Conservation (phyloP, 2,797 vertebrate species). For the Poecilia velifera region DNA sequence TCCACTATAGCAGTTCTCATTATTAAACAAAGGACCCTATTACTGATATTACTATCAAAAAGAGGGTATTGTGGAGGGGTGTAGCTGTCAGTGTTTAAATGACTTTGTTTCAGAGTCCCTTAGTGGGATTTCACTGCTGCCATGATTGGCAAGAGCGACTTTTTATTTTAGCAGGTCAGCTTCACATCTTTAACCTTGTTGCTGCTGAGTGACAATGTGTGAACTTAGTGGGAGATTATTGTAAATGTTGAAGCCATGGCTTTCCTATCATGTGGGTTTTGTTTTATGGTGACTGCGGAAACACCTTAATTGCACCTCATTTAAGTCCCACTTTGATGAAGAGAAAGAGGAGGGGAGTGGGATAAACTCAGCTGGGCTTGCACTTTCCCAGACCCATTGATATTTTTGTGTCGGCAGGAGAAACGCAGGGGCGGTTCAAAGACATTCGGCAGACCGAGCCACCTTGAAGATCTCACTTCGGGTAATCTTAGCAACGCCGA, state of each 20-base stretch:
- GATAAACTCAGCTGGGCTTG: slow-evolving; percentile 30
- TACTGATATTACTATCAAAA: slow-evolving; percentile 77
- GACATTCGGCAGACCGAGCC: slow-evolving; percentile 57
- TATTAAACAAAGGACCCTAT: slow-evolving; percentile 77
- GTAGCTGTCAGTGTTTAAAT: slow-evolving; percentile 54
- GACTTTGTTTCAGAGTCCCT: slow-evolving; percentile 59
- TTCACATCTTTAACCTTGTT: slow-evolving; percentile 72
- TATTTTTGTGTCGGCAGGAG: slow-evolving; percentile 59
- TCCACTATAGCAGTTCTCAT: slow-evolving; percentile 71
- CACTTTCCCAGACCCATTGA: slow-evolving; percentile 55
- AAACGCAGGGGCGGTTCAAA: slow-evolving; percentile 66
- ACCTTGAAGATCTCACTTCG: slow-evolving; percentile 75
- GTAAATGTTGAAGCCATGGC: slow-evolving; percentile 47
- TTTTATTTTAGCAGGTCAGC: slow-evolving; percentile 44
- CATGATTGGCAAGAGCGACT: slow-evolving; percentile 52
- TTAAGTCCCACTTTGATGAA: slow-evolving; percentile 67
- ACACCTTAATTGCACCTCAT: slow-evolving; percentile 70
- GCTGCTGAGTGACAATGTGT: slow-evolving; percentile 58
- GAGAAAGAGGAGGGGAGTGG: not conserved
- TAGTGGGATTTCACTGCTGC: slow-evolving; percentile 52
- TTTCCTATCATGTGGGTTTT: slow-evolving; percentile 56
- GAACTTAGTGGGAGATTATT: slow-evolving; percentile 63
- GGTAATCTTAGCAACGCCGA: slow-evolving; percentile 47
- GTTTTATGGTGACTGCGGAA: slow-evolving; percentile 63
- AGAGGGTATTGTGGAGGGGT: slow-evolving; percentile 43